Base-by-base conservation (phyloP, 2,113 vertebrate genomes). In the Aegypius monachus region DNA sequence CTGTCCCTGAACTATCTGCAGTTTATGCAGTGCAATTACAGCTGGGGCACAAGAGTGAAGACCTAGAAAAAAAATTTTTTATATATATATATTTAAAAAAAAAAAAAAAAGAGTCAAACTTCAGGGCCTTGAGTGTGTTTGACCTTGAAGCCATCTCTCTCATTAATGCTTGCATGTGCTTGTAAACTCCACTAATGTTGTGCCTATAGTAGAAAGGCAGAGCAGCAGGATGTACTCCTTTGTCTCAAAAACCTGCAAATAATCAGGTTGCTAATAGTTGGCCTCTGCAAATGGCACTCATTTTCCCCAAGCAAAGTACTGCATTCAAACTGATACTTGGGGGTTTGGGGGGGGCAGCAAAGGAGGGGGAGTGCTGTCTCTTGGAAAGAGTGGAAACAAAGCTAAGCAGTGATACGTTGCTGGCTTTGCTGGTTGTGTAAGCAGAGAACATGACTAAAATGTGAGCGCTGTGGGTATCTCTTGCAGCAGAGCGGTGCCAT, bases 391-490 rank as follows among this genome's bases (percentile, higher is more conserved):
- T 11, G 47, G 25, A 21, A 38, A 22, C 62, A 43, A 59, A 85
- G 78, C 38, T 22, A 3, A 3, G 11, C 61, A 18, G 48, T 11
- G 43, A 32, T 22, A 13, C 0, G 16, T 19, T n/a, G 38, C 55
- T 67, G 48, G 53, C n/a, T 56, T 19, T 81, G 36, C 48, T 67
- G 68, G 45, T 21, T 55, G 72, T 82, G 59, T 20, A 6, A 82
- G 67, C 27, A 6, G 53, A 29, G 73, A 61, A 0, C 53, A 2
- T 2, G 13, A 22, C 14, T 0, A 4, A 29, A 61, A 23, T 19
- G 77, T 27, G 74, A 56, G 62, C 7, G 3, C 63, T 6, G n/a
- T 27, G 68, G 42, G 53, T 86, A 45, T 62, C 68, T 85, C 52
- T 29, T 31, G 50, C 58, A 14, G 52, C 67, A 32, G 48, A 82